Base-by-base conservation (phyloP, 2,797 vertebrate genomes). In the Sebastolobus alascanus region DNA sequence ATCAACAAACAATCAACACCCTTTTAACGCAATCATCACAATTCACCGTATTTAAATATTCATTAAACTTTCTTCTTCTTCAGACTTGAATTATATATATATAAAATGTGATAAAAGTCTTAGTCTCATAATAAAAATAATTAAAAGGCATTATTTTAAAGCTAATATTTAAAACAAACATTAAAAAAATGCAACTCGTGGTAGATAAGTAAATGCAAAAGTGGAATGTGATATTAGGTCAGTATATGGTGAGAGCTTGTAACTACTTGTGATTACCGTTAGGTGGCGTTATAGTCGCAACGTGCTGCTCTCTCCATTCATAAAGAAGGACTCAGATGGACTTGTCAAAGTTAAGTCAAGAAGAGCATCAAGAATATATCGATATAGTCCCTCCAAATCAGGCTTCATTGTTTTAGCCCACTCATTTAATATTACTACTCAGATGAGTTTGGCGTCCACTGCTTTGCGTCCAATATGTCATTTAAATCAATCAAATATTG, bases 271-370 rank as follows among this genome's bases (percentile, higher is more conserved):
- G 56, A 22, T 1, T 3, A 3, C 84, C 93, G 20, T 8, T 68
- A 88, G 89, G 77, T 88, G 92, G 89, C 88, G 87, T 4, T 50
- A 85, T 63, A 84, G 79, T 66, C 29, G 7, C 50, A 78, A 38
- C 8, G 7, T 52, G 14, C 4, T 0, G 14, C 35, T 75, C 11
- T 52, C 27, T 68, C 11, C 6, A 9, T 6, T 1, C 6, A 18
- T 25, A 9, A 20, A 20, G 14, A 8, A 10, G 13, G 5, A n/a
- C 25, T 50, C 35, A 10, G 20, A 29, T 20, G 22, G 40, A 60
- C 7, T 61, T 60, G 2, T 52, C 25, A 54, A 25, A 35, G 33
- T n/a, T 5, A 29, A 50, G 12, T 52, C 27, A 75, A 63, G 46
- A 35, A 11, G 12, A 54, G 12, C 37, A 29, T 25, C 18, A 33